Conservation (phyloP, 64 coral and sea anemone species). For the Porites lutea region DNA sequence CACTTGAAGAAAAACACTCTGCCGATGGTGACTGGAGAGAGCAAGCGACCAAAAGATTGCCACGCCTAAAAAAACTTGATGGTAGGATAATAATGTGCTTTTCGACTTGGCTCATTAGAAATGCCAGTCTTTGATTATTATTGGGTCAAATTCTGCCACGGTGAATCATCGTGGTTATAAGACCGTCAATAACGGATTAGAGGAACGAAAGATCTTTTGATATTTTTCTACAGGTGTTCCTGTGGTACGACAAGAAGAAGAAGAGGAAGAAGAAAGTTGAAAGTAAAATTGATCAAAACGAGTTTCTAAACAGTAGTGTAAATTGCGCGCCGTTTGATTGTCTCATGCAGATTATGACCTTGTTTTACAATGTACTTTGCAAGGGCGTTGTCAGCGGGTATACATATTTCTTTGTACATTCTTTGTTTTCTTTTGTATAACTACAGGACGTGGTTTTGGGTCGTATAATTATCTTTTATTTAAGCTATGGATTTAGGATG, state of each 20-base stretch:
- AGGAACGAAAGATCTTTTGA: not conserved
- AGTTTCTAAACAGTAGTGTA: not conserved
- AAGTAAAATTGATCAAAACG: not conserved
- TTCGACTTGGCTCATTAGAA: not conserved
- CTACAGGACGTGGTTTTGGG: not conserved
- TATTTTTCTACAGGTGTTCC: conserved; percentile 67
- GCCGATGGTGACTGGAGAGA: conserved; percentile 89
- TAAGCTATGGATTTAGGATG: too few relatives aligned
- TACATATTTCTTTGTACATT: conserved; percentile 12
- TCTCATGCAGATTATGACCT: too few relatives aligned
- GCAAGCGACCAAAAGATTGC: conserved; percentile 70
- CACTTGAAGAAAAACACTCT: conserved; percentile 93
- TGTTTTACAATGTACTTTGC: not conserved
- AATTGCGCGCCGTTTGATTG: not conserved
- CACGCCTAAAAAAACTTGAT: conserved; percentile 91
- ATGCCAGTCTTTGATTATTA: not conserved
- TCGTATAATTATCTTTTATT: not conserved
- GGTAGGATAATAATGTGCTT: conserved; percentile 39
- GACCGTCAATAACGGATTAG: not conserved
- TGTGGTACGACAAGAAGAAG: conserved; percentile 87
- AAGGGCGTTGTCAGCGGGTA: not conserved
- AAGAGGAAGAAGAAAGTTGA: conserved; percentile 81
- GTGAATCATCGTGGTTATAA: not conserved
- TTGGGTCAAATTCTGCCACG: not conserved
- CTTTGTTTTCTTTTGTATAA: not conserved